phyloP scores from a whole-genome alignment of 2,888 invertebrate species.

The Saturnia pavonia region DNA sequence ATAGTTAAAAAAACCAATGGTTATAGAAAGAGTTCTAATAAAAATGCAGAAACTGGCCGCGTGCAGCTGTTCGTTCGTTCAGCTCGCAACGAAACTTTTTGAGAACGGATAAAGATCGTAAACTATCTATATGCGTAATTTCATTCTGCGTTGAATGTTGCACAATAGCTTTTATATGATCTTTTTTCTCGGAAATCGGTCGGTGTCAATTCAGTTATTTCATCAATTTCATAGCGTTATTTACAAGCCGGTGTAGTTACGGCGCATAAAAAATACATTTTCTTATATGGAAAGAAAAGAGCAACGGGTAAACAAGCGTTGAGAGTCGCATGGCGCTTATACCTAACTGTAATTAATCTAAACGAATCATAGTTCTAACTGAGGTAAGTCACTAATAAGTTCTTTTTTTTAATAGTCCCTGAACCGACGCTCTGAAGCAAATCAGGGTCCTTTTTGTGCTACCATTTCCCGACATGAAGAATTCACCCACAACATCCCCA shows the following conservation, averaged over 20 bases:
- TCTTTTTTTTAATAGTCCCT: no score
- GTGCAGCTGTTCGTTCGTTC: background rate
- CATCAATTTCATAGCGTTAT: background rate
- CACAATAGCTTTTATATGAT: conserved; percentile 1
- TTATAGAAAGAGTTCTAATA: background rate
- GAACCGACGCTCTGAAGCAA: no score
- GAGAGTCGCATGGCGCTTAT: no score
- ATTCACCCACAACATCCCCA: no score
- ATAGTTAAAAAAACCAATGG: background rate
- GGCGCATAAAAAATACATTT: no score
- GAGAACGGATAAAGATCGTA: conserved; percentile 1
- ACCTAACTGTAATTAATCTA: no score
- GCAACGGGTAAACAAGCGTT: no score
- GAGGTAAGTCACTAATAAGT: no score
- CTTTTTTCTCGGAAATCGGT: background rate
- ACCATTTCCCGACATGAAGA: no score
- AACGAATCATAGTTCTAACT: no score
- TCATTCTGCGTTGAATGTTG: background rate
- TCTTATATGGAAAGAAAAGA: no score
- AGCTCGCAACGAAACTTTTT: background rate
- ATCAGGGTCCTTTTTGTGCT: no score
- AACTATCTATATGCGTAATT: conserved; percentile 5
- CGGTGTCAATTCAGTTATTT: background rate
- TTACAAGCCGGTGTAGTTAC: background rate
- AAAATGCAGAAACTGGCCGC: background rate